These are phyloP conservation scores for Eupeodes latifasciatus DNA, from an alignment of 2,888 invertebrate genomes.

Conservation along the genomic window DNA sequence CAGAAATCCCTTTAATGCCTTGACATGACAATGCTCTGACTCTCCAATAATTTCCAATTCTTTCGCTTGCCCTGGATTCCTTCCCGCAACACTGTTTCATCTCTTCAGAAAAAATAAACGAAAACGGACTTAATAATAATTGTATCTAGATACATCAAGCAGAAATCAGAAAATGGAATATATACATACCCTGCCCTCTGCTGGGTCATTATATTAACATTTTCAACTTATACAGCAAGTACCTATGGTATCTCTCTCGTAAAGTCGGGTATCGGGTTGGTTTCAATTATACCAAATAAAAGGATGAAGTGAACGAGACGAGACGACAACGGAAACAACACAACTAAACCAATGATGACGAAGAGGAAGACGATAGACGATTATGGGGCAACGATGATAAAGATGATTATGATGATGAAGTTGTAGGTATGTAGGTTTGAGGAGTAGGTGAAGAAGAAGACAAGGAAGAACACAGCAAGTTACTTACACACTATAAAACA, in stretches of 20 bases:
- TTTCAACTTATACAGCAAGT: constrained; percentile 49
- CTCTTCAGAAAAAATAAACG: no score
- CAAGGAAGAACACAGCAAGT: constrained; percentile 4
- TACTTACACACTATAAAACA: constrained; percentile 32
- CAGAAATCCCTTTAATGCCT: constrained; percentile 35
- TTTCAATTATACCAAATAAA: constrained; percentile 70
- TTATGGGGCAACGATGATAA: constrained; percentile 20
- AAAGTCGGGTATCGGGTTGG: constrained; percentile 37
- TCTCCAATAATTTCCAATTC: constrained; percentile 5
- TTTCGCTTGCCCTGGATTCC: neutral
- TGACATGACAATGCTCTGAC: constrained; percentile 56
- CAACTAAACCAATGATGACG: neutral
- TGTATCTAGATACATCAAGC: constrained; percentile 67
- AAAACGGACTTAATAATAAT: constrained; percentile 58
- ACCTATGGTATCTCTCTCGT: constrained; percentile 47
- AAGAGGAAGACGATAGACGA: constrained; percentile 11
- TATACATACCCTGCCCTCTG: constrained; percentile 37
- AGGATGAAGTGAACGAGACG: constrained; percentile 40
- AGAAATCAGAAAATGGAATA: constrained; percentile 34
- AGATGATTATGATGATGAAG: neutral
- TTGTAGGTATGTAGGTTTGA: neutral
- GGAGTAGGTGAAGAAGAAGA: neutral
- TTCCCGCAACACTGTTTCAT: neutral
- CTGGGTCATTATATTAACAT: constrained; percentile 68
- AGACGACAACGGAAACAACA: constrained; percentile 30